Conservation (phyloP, 2,113 vertebrate genomes). For the Danionella cerebrum region DNA sequence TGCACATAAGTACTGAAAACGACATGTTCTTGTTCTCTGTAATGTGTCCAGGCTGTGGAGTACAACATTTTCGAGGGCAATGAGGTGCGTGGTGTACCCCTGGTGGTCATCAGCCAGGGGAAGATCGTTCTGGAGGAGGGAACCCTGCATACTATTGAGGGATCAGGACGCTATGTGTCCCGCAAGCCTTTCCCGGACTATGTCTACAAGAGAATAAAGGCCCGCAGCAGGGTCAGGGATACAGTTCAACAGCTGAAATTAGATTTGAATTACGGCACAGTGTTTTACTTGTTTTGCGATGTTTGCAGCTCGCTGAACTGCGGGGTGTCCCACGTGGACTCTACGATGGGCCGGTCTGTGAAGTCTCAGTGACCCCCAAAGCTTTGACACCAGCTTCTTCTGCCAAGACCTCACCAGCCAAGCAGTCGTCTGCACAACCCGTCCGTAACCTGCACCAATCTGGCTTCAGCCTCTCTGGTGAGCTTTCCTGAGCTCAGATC, state of each 20-base stretch:
- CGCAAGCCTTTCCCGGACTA: slow-evolving; percentile 95
- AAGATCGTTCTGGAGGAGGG: slow-evolving; percentile 95
- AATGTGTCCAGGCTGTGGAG: slow-evolving; percentile 77
- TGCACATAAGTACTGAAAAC: no score
- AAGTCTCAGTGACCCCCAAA: slow-evolving; percentile 90
- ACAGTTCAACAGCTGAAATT: no score
- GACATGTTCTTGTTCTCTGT: background rate
- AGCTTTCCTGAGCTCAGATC: background rate
- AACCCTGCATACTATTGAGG: slow-evolving; percentile 82
- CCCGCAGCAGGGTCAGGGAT: slow-evolving; percentile 85
- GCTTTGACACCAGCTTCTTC: slow-evolving; percentile 87
- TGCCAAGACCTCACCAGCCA: slow-evolving; percentile 91
- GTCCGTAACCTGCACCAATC: slow-evolving; percentile 97
- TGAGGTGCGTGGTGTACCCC: slow-evolving; percentile 85
- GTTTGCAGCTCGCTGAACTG: slow-evolving; percentile 85
- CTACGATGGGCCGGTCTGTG: slow-evolving; percentile 91
- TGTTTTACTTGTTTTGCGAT: background rate
- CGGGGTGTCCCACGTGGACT: slow-evolving; percentile 89
- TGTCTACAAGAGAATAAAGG: slow-evolving; percentile 98
- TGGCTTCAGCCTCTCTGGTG: slow-evolving; percentile 97
- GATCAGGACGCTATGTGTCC: slow-evolving; percentile 80
- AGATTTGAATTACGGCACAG: no score
- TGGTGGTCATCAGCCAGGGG: slow-evolving; percentile 98
- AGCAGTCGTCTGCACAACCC: slow-evolving; percentile 83
- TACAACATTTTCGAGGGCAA: slow-evolving; percentile 97